Evolutionary conservation across 2,888 invertebrate species (phyloP), one percentile per base, ranked within the genome.

Genomic region (Desoria tigrina): DNA sequence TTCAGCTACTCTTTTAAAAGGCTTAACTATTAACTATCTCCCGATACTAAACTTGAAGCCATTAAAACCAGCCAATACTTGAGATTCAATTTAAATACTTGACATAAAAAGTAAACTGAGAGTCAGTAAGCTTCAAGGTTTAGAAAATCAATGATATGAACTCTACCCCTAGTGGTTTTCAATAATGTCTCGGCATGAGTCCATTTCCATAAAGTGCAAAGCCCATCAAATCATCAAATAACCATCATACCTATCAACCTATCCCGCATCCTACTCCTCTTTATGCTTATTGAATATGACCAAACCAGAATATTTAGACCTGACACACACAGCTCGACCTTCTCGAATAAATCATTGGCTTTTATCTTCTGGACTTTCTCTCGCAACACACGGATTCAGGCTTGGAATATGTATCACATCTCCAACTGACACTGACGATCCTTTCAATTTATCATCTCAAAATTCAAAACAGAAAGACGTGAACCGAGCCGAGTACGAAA

Each of bases 141-240:
- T 4, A 11, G 32, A 4, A 4, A 32, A 32, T 4, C 32, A 32
- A 32, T 4, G 32, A 32, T 32, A 4, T 32, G 4, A 18, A 53
- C 63, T 65, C 55, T 65, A 63, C 65, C 71, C 70, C 68, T 66
- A 71, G 63, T 66, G 68, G 68, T 71, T 71, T 71, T 71, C 71
- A 71, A 71, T 71, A 71, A 71, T 64, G 71, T 68, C 68, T 63
- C 71, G 63, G 55, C 68, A 68, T 68, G 71, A 68, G 65, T 68
- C 71, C 71, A 68, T 68, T 61, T 70, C 70, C 68, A 71, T 71
- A 65, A 71, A 71, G 71, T 71, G 61, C 68, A 65, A 71, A 66
- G 68, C 63, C 65, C 66, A 71, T 68, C 67, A 66, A 54, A 65
- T 54, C 26, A 16, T 45, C 4, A 45, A 45, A 45, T 6, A 16